Evolutionary conservation across 2,888 invertebrate species (phyloP).

Genomic region (Gari tellinella): DNA sequence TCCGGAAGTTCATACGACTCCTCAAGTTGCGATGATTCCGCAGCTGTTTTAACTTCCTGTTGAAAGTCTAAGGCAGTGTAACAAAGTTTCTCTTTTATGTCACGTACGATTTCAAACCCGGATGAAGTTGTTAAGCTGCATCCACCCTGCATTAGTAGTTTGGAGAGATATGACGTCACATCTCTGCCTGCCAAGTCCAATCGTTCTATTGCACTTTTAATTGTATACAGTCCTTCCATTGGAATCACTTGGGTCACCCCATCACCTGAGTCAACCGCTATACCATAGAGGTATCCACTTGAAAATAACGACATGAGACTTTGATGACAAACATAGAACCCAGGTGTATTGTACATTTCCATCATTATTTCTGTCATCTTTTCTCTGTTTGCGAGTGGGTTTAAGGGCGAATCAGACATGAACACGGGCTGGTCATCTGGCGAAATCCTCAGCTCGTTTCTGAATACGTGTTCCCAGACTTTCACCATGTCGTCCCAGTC

Average conservation of each 20-base stretch:
- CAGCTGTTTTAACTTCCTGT: constrained; percentile 71
- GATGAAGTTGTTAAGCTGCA: constrained; percentile 39
- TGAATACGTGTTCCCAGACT: constrained; percentile 81
- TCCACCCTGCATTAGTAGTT: constrained; percentile 22
- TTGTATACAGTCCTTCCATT: constrained; percentile 83
- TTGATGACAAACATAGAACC: constrained; percentile 97
- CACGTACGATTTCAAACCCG: constrained; percentile 71
- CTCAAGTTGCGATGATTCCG: constrained; percentile 84
- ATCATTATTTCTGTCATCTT: constrained; percentile 85
- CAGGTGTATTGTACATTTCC: constrained; percentile 91
- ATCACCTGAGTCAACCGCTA: constrained; percentile 96
- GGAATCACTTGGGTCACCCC: constrained; percentile 97
- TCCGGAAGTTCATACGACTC: constrained; percentile 81
- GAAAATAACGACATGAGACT: constrained; percentile 96
- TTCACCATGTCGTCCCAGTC: constrained; percentile 82
- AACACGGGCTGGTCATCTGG: constrained; percentile 93
- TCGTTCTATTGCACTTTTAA: constrained; percentile 14
- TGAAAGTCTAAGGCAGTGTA: constrained; percentile 65
- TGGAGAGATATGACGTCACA: constrained; percentile 17
- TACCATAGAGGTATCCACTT: constrained; percentile 97
- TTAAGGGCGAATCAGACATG: constrained; percentile 93
- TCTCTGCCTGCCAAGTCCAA: constrained; percentile 30
- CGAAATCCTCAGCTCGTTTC: constrained; percentile 83
- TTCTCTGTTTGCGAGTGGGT: constrained; percentile 94
- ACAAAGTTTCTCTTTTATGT: constrained; percentile 68